phyloP scores from a whole-genome alignment of 2,888 invertebrate genomes.

The Uropetala carovei region DNA sequence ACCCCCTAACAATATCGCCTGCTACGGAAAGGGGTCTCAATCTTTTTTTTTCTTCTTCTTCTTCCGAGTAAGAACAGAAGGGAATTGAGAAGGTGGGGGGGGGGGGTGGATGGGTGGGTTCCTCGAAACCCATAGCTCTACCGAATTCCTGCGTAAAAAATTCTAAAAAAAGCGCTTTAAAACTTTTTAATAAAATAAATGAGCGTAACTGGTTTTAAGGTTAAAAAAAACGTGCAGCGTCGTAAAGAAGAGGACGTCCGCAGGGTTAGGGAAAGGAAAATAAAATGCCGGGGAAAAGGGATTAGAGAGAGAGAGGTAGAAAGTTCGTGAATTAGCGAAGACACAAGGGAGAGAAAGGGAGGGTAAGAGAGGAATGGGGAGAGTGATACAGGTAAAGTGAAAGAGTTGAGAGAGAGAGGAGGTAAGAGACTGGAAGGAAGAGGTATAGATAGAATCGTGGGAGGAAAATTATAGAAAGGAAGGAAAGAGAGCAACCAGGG shows the following conservation, averaged over 20 bases:
- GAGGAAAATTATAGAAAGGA: too few relatives aligned
- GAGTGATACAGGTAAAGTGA: too few relatives aligned
- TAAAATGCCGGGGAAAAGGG: background rate
- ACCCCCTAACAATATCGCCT: constrained; percentile 14
- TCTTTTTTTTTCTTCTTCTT: background rate
- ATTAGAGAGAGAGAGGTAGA: too few relatives aligned
- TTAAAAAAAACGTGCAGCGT: background rate
- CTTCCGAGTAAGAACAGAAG: too few relatives aligned
- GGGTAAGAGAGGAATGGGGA: too few relatives aligned
- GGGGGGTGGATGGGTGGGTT: background rate
- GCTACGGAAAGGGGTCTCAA: background rate
- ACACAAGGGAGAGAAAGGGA: too few relatives aligned
- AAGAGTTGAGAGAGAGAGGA: too few relatives aligned
- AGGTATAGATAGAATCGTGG: too few relatives aligned
- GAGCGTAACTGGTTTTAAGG: background rate
- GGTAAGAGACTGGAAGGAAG: too few relatives aligned
- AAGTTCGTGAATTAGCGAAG: too few relatives aligned
- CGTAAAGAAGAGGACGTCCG: background rate
- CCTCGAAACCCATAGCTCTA: background rate
- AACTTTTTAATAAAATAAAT: constrained; percentile 5
- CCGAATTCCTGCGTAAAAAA: background rate
- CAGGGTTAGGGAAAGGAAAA: background rate
- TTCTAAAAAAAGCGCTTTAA: background rate
- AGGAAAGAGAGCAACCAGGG: too few relatives aligned
- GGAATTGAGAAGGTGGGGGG: background rate